Base-by-base conservation (phyloP, 2,888 invertebrate genomes). In the Leucophora obtusa region DNA sequence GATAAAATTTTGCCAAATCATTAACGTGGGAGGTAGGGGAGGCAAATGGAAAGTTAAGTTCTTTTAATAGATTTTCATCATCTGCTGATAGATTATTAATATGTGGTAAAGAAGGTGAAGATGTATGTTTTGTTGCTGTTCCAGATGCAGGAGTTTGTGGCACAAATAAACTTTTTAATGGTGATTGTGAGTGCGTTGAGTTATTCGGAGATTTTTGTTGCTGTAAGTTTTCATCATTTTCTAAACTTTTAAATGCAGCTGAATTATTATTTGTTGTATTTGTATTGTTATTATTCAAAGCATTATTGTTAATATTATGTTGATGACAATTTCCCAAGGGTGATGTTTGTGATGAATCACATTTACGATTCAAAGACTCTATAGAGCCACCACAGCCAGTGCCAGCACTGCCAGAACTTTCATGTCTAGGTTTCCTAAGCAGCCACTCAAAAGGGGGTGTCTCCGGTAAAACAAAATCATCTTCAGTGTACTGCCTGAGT, bases 401-500 rank as follows among this genome's bases (percentile, higher is more conserved):
- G 2, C 73, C 85, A 0, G 74, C 81, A 15, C 84, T 82, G n/a
- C 83, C 80, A 28, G 75, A 75, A 78, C 87, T 87, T 66, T 87
- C 88, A 4, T 85, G 84, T 8, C 88, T 86, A 6, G 86, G 85
- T 33, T 87, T 87, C 8, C 87, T 85, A 21, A 91, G 70, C 10
- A 91, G 79, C 91, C 91, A 93, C 85, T 92, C 94, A 83, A 96
- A 93, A 0, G 96, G 95, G 0, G 93, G 93, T 73, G 94, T 93
- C 84, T 94, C 91, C 15, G 93, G 91, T 83, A 92, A 89, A 75
- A 92, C 90, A 82, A 92, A 90, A 83, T 93, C 92, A 47, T 93
- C 92, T 83, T 92, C 92, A 14, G 91, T 90, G 79, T 89, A 91
- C 86, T 92, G 92, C 59, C 91, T 91, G 62, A 93, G 91, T 86